Evolutionary conservation across 2,113 vertebrate genomes (phyloP), one percentile per base, ranked within the genome.

Genomic region (Ictalurus punctatus): DNA sequence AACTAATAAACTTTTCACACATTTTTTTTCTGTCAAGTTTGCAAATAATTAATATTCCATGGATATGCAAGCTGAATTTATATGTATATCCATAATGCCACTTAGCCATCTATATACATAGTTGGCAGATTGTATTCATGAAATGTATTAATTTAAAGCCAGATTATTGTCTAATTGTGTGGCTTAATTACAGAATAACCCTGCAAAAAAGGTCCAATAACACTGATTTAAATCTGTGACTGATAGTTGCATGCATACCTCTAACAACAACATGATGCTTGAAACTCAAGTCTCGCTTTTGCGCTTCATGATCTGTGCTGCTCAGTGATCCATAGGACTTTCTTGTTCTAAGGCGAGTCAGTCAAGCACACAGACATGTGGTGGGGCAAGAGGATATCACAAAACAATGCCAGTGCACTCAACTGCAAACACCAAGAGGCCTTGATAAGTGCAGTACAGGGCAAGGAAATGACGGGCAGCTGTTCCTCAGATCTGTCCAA

Each of bases 231-330:
- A 58, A 44, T 86, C 76, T 54, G 7, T 87, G 81, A 82, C 17
- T 37, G 80, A 59, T 37, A 21, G 30, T 37, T 8, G 1, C 10
- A 61, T 23, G 58, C 56, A 61, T 88, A 65, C 19, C 21, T 88
- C 40, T 54, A 86, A 89, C 87, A 87, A 76, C 83, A 86, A 85
- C 40, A 85, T 86, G 59, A 79, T 84, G 81, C 86, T 80, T 17
- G 74, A 86, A 79, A 86, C 81, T 83, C 30, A n/a, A 80, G 56
- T 73, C 86, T 88, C 59, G 54, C 61, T 74, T 83, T 84, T 54
- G 73, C 4, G 61, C 12, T 40, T 67, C 58, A 74, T 12, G 58
- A 92, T 92, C 92, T 90, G 92, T 93, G 90, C 93, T 93, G 90
- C 90, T 93, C 89, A 88, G 74, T 71, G 86, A 90, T 90, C 87